Base-by-base conservation (phyloP, 2,113 vertebrate genomes). In the Cololabis saira region DNA sequence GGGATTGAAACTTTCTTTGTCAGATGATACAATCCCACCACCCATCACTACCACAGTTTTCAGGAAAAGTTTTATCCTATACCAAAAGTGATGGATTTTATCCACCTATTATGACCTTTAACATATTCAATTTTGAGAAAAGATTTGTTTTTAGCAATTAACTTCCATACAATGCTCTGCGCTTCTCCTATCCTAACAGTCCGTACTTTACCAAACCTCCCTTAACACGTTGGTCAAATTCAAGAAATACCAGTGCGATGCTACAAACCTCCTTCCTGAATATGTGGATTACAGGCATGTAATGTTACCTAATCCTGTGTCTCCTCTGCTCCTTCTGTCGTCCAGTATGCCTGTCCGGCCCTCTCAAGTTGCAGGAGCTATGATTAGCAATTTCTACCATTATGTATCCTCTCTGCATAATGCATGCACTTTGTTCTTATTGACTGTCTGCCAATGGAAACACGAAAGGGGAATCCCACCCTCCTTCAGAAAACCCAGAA, bases 391-490 rank as follows among this genome's bases (percentile, higher is more conserved):
- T 91, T 92, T 93, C 83, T 84, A 41, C 83, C 74, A 82, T 88
- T 91, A 90, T 92, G 89, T 89, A 89, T 90, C 80, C 71, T 21
- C 49, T 53, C 41, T 93, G 70, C 76, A 93, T 92, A 85, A 93
- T 92, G 91, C 43, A 93, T 81, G 70, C 11, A 41, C 50, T 61
- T 66, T 19, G 78, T 78, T 83, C 81, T 68, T 80, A 86, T 56
- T 73, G 61, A 74, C 71, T 58, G 40, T 79, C 40, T 70, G 68
- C 65, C 19, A 19, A 52, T 78, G 75, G 76, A 79, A 92, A 91
- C 77, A 64, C 53, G 78, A 89, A 84, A 90, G 90, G 86, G 85
- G 85, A 87, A 89, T 87, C 89, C 90, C 89, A 80, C 48, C 72
- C 76, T 51, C 18, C 71, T 55, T 74, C 40, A 62, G 76, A 73